Evolutionary conservation across 2,113 vertebrate genomes (phyloP), one percentile per base, ranked within the genome.

Genomic region (Rafetus swinhoei): DNA sequence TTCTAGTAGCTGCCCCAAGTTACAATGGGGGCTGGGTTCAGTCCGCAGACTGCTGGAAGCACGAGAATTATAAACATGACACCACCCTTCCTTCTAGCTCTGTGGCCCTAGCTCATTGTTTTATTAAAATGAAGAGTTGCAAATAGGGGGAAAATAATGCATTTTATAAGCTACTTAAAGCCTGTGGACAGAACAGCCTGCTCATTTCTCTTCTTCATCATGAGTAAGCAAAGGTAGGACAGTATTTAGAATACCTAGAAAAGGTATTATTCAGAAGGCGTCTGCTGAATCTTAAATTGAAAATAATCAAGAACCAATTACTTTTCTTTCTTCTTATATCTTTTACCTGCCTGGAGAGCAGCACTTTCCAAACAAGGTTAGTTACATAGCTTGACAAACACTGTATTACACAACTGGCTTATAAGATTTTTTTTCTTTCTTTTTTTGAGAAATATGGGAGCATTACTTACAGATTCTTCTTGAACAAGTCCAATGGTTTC

Each of bases 401-500:
- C 22, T 86, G 2, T 2, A 35, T 35, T 72, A 35, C n/a, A 82
- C 87, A 93, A 50, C 2, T 53, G 24, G 25, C 19, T 50, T 29
- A 76, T 81, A 87, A 90, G 87, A 8, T 22, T 54, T 6, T 13
- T 69, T 55, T 54, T n/a, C n/a, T n/a, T 45, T 45, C 45, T 45
- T 45, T 45, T 45, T 21, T 16, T 27, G 79, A 72, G 60, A 88
- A 83, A 79, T 59, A 27, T 82, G 56, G 82, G 91, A 81, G 79
- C 52, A 90, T 45, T 91, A 98, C 98, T 98, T 97, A 99, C 99
- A 96, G 95, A 93, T 60, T 98, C 97, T 35, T 97, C 97, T 90
- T 90, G 87, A 95, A 97, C 89, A 81, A 99, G 93, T 69, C 88
- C 97, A 94, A 99, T 99, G 11, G 99, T 99, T 97, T 99, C 99